These are phyloP conservation scores for Thalpophila matura DNA, from an alignment of 2,888 invertebrate species.

Conservation along the genomic window DNA sequence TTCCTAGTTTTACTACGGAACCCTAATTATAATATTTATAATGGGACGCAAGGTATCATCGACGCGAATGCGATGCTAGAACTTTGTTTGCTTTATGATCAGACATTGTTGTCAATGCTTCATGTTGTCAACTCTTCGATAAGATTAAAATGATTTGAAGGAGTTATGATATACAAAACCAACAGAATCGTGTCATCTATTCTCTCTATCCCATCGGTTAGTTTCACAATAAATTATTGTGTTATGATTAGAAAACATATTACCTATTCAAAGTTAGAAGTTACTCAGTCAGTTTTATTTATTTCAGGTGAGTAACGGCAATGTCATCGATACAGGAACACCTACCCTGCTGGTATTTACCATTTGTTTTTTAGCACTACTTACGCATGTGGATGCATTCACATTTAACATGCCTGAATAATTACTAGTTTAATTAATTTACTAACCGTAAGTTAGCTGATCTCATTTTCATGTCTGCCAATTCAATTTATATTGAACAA, in stretches of 20 bases:
- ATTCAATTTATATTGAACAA: conserved; percentile 53
- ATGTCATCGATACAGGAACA: conserved; percentile 90
- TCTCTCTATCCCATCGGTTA: conserved; percentile 10
- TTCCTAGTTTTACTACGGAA: no score
- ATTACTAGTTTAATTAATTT: conserved; percentile 53
- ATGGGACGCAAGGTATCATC: conserved; percentile 17
- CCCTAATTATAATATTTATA: no score
- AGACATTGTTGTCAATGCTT: conserved; percentile 26
- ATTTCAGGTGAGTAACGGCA: conserved; percentile 91
- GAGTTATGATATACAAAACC: conserved; percentile 33
- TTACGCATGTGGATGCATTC: conserved; percentile 71
- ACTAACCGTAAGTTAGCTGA: conserved; percentile 63
- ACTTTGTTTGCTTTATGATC: conserved; percentile 22
- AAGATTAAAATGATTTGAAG: conserved; percentile 50
- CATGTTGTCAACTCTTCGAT: conserved; percentile 38
- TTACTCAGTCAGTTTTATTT: conserved; percentile 66
- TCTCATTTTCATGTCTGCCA: conserved; percentile 60
- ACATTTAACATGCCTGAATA: conserved; percentile 51
- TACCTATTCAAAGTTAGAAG: conserved; percentile 33
- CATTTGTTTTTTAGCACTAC: conserved; percentile 71
- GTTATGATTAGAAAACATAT: not conserved
- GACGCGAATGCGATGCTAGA: not conserved
- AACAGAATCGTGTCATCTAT: conserved; percentile 28
- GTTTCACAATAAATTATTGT: conserved; percentile 23
- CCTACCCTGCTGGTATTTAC: conserved; percentile 89